Evolutionary conservation across 2,113 vertebrate species (phyloP).

Genomic region (Petaurus breviceps): DNA sequence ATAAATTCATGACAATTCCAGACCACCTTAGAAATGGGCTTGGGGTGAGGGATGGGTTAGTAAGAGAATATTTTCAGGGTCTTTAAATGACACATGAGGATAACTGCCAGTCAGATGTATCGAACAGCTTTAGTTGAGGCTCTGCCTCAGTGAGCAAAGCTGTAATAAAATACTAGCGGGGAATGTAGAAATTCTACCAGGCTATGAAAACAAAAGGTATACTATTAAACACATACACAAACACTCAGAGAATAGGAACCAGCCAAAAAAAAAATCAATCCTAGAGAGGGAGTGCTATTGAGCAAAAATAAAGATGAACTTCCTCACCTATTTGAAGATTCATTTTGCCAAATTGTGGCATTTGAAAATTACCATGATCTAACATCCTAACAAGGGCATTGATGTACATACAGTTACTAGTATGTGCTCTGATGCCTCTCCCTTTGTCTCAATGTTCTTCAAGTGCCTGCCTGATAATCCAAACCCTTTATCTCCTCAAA

Average conservation of each 20-base stretch:
- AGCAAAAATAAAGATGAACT: slow-evolving; percentile 48
- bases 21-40: slow-evolving; percentile 16
- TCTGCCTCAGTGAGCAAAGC: slow-evolving; percentile 71
- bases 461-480: slow-evolving; percentile 57
- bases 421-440: slow-evolving; percentile 33
- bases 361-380: slow-evolving; percentile 67
- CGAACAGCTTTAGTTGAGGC: slow-evolving; percentile 60
- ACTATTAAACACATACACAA: slow-evolving; percentile 60
- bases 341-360: slow-evolving; percentile 67
- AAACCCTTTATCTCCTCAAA: slow-evolving; percentile 60
- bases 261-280: slow-evolving; percentile 23
- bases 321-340: slow-evolving; percentile 64
- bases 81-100: slow-evolving; percentile 35
- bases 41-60: background rate
- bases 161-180: slow-evolving; percentile 51
- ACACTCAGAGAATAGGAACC: slow-evolving; percentile 34
- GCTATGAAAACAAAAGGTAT: slow-evolving; percentile 64
- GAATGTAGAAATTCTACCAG: slow-evolving; percentile 43
- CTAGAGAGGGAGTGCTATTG: slow-evolving; percentile 25
- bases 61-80: background rate
- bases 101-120: slow-evolving; percentile 63
- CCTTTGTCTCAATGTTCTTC: slow-evolving; percentile 59
- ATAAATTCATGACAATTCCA: slow-evolving; percentile 29
- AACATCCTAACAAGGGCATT: slow-evolving; percentile 45
- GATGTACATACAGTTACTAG: slow-evolving; percentile 12